These are phyloP conservation scores for Cacoxenus indagator DNA, from an alignment of 2,888 invertebrate genomes.

Conservation along the genomic window DNA sequence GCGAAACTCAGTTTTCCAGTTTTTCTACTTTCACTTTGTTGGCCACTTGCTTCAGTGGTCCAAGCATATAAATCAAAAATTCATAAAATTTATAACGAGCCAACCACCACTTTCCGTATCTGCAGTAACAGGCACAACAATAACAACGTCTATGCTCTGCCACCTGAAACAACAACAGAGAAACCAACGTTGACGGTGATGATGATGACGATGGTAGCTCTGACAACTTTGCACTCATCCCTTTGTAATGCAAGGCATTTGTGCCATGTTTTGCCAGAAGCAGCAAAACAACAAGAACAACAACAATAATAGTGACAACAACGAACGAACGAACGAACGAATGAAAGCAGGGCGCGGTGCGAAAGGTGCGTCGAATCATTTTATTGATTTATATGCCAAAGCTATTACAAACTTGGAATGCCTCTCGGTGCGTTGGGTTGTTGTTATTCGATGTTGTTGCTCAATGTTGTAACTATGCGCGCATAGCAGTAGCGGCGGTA, in stretches of 20 bases:
- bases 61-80: constrained; percentile 58
- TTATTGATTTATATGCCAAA: constrained; percentile 69
- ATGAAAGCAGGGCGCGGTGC: background rate
- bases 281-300: constrained; percentile 1
- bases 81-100: constrained; percentile 53
- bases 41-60: constrained; percentile 36
- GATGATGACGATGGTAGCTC: no score
- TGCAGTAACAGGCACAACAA: constrained; percentile 11
- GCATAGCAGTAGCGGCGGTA: constrained; percentile 3
- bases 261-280: constrained; percentile 12
- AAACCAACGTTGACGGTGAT: background rate
- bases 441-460: constrained; percentile 21
- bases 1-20: background rate
- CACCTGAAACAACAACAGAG: constrained; percentile 10
- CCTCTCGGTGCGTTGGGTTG: constrained; percentile 19
- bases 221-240: constrained; percentile 1
- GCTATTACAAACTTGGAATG: constrained; percentile 65
- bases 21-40: constrained; percentile 41
- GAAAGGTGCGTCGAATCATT: constrained; percentile 65
- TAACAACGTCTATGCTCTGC: constrained; percentile 6
- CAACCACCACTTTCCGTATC: constrained; percentile 5
- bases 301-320: background rate
- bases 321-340: background rate
- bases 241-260: constrained; percentile 3
- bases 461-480: constrained; percentile 12